phyloP scores from a whole-genome alignment of 2,797 vertebrate species.

The Tympanoctomys barrerae region DNA sequence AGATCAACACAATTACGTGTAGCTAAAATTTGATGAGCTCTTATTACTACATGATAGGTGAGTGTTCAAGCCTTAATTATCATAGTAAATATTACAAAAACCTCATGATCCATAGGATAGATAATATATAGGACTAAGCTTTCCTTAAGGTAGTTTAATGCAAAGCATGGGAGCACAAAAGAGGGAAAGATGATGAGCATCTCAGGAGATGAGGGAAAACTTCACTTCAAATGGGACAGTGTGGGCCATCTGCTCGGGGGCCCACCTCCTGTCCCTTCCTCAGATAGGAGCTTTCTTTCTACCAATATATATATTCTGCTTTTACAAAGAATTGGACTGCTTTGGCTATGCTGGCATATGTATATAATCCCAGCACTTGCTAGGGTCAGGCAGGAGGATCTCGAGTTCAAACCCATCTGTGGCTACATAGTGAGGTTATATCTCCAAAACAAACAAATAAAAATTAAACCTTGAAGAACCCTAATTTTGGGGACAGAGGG shows the following conservation, averaged over 20 bases:
- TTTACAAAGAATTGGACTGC: not conserved
- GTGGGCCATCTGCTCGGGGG: no score
- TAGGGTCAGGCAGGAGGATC: not conserved
- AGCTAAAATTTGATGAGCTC: not conserved
- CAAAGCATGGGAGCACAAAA: conserved; percentile 1
- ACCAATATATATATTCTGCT: no score
- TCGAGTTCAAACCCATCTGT: not conserved
- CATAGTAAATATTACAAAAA: not conserved
- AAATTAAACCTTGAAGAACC: not conserved
- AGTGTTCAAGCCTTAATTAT: not conserved
- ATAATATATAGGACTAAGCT: not conserved
- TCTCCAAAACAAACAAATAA: not conserved
- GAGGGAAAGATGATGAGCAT: not conserved
- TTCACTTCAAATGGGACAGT: conserved; percentile 33
- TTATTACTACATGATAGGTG: not conserved
- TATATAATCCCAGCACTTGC: not conserved
- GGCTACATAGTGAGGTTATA: not conserved
- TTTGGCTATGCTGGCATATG: not conserved
- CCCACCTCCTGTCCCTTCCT: no score
- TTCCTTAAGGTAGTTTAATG: not conserved
- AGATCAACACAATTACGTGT: not conserved
- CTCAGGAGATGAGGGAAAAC: not conserved
- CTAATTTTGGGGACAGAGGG: not conserved
- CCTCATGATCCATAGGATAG: not conserved
- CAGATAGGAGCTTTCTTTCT: no score